Evolutionary conservation across 2,888 invertebrate genomes (phyloP).

Genomic region (Atethmia centrago): DNA sequence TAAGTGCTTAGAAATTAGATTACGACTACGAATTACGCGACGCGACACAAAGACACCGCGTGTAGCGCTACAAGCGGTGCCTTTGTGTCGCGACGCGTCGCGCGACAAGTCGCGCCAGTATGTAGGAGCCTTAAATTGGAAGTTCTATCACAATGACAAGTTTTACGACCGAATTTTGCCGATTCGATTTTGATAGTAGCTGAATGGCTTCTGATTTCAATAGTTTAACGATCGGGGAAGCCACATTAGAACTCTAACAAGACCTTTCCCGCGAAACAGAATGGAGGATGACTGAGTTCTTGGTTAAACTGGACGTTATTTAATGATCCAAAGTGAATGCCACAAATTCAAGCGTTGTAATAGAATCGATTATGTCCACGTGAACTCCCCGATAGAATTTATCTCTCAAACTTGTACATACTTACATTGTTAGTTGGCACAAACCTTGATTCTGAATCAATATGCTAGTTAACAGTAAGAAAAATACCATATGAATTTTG

Average conservation of each 20-base stretch:
- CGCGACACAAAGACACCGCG: too few species aligned
- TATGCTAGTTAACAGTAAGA: background rate
- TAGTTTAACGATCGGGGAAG: constrained; percentile 4
- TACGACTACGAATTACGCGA: too few species aligned
- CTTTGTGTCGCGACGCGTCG: too few species aligned
- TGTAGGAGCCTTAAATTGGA: too few species aligned
- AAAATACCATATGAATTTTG: background rate
- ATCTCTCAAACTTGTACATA: constrained; percentile 45
- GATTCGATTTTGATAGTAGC: background rate
- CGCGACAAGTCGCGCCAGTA: too few species aligned
- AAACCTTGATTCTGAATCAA: background rate
- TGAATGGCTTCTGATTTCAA: constrained; percentile 17
- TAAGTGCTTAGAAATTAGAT: too few species aligned
- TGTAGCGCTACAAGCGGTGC: too few species aligned
- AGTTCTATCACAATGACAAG: background rate
- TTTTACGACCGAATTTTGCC: background rate
- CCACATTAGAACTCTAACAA: background rate
- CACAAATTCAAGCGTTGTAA: constrained; percentile 56
- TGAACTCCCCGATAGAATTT: constrained; percentile 49
- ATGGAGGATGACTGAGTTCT: background rate
- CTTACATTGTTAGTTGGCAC: constrained; percentile 61
- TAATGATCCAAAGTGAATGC: constrained; percentile 15
- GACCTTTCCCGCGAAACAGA: background rate
- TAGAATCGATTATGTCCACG: constrained; percentile 40
- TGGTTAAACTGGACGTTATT: constrained; percentile 15